Conservation (phyloP, 2,797 vertebrate genomes). For the Mionectes olivaceus region DNA sequence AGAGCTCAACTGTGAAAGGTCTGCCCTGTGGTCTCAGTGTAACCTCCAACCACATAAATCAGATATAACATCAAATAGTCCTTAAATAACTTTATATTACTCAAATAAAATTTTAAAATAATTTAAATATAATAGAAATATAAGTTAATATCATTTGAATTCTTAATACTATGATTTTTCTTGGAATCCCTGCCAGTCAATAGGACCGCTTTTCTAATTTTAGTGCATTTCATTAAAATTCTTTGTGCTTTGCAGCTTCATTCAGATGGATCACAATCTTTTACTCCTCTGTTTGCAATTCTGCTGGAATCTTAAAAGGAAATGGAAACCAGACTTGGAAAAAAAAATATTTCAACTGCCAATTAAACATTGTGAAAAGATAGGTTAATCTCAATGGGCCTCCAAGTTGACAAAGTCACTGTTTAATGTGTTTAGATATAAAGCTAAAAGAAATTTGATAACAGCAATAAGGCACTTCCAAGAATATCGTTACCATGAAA, state of each 20-base stretch:
- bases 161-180: background rate
- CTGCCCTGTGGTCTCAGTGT: background rate
- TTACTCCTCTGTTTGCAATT: slow-evolving; percentile 40
- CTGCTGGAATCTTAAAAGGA: slow-evolving; percentile 6
- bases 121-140: background rate
- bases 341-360: slow-evolving; percentile 58
- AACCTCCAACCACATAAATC: background rate
- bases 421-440: slow-evolving; percentile 70
- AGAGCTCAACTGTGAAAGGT: background rate
- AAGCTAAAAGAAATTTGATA: slow-evolving; percentile 70
- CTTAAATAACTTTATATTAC: background rate
- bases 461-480: slow-evolving; percentile 56
- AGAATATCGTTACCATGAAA: slow-evolving; percentile 66
- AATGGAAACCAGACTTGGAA: slow-evolving; percentile 50
- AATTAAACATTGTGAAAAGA: slow-evolving; percentile 60
- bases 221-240: background rate
- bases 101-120: background rate
- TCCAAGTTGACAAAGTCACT: slow-evolving; percentile 72
- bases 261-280: slow-evolving; percentile 18
- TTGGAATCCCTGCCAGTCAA: background rate
- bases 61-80: background rate
- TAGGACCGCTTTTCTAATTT: background rate
- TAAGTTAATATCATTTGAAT: background rate
- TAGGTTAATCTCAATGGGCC: slow-evolving; percentile 64
- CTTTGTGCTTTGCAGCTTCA: slow-evolving; percentile 1